Conservation (phyloP, 1,140 invertebrate species). For the Achroia grisella region DNA sequence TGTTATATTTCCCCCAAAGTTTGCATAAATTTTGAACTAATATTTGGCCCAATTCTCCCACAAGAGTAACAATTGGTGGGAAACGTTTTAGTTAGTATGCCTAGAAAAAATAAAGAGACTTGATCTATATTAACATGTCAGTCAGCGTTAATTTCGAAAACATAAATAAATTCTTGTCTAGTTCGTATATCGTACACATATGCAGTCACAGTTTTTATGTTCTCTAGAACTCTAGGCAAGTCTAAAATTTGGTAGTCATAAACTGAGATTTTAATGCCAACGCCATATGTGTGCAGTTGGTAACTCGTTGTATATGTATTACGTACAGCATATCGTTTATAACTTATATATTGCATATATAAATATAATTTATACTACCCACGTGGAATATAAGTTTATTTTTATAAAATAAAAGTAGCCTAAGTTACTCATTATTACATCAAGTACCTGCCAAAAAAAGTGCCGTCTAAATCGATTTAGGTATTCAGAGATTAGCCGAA, state of each 20-base stretch:
- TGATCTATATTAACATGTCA: too few relatives aligned
- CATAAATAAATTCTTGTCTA: neutral
- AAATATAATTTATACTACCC: too few relatives aligned
- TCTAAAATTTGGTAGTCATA: conserved; percentile 3
- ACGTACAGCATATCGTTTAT: too few relatives aligned
- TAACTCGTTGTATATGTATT: neutral
- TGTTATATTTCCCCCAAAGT: too few relatives aligned
- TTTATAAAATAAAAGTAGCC: too few relatives aligned
- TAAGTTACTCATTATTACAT: too few relatives aligned
- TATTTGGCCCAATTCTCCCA: neutral
- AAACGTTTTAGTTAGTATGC: conserved; percentile 2
- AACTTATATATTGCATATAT: too few relatives aligned
- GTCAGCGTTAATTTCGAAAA: neutral
- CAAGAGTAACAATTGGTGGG: neutral
- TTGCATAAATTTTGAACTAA: too few relatives aligned
- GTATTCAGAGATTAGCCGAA: too few relatives aligned
- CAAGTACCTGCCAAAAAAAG: too few relatives aligned
- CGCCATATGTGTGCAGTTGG: conserved; percentile 1
- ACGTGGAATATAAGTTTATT: too few relatives aligned
- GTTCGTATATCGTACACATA: neutral
- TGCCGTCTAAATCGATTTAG: too few relatives aligned
- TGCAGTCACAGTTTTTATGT: neutral
- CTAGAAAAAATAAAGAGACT: neutral
- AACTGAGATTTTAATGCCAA: neutral
- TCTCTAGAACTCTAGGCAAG: neutral